Base-by-base conservation (phyloP, 1,140 invertebrate species). In the Drosophila mojavensis region DNA sequence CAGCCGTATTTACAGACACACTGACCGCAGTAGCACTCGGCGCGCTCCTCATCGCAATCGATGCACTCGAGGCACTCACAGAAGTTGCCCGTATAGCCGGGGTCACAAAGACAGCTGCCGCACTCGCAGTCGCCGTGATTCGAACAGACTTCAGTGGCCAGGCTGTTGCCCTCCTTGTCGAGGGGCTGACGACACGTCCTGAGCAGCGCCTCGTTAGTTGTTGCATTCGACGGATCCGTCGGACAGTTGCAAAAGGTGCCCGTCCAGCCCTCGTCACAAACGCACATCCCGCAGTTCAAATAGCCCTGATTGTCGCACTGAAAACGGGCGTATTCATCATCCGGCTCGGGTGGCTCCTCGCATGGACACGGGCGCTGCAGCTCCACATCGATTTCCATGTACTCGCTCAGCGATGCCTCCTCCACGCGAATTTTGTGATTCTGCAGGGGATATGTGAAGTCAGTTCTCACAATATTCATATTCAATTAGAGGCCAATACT, bases 1-100 rank as follows among this genome's bases (percentile, higher is more conserved):
- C 97, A 98, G 39, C 94, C 96, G 11, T 93, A 88, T 9, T 94
- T 93, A 90, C 97, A 98, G 0, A 93, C 91, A 92, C 97, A 98
- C 43, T 93, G 92, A 0, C 97, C 97, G 90, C 97, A 98, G 11
- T 94, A 93, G 82, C 97, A 97, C 2, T 92, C 93, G 4, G 96
- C 96, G 50, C 95, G 94, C 33, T 94, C 93, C 3, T 79, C 79
- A 15, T 94, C 93, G 7, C 94, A 93, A 7, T 79, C 77, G 47
- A 58, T 15, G 39, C 94, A 94, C 10, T 91, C 71, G 24, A 91
- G 91, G 70, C 94, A 94, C 73, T 94, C 93, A 70, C 94, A 94
- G 74, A 88, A 94, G 2, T 91, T 77, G 20, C 94, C 94, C 30
- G 72, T 89, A 60, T 80, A 94, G 3, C 93, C 93, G 0, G 61